Base-by-base conservation (phyloP, 2,888 invertebrate species). In the Atrina japonica region DNA sequence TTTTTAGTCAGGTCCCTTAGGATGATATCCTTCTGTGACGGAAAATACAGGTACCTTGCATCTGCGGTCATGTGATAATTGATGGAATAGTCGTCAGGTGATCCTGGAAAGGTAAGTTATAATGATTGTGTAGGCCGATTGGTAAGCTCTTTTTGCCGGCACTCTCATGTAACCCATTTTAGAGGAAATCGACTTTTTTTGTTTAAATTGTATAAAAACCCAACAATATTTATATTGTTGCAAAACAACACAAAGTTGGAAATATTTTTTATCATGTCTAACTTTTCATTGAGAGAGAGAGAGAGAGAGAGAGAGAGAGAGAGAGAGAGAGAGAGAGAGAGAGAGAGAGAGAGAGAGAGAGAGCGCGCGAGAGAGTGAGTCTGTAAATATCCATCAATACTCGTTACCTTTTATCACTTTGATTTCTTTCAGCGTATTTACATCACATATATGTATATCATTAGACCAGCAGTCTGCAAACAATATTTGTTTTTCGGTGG, bases 401-500 rank as follows among this genome's bases (percentile, higher is more conserved):
- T 49, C 18, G 49, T 40, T 52, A 67, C 67, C 67, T 67, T 67
- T 67, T n/a, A 49, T 21, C 45, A 53, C 60, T n/a, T 49, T 35
- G 2, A 30, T 23, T 14, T 53, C 56, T 29, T 60, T 45, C 23
- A 67, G 43, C 23, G 58, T 49, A 21, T 29, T 50, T 2, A 67
- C 53, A 16, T 67, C 60, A 25, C 29, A 43, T 29, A 60, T 67
- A 29, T 45, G 52, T 18, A 67, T 27, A 27, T 67, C 60, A 52
- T 61, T 67, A 21, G 60, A 45, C 18, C 43, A 53, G 23, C 53
- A 43, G 29, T 67, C 56, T 23, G 60, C 30, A 11, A 52, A 53
- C 18, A 45, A 53, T 0, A 80, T 29, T 6, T 63, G 43, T 23
- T 66, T 76, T 25, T 78, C 76, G 41, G 75, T 69, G 1, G 66